These are phyloP conservation scores for Leptinotarsa peninsularis DNA, from an alignment of 2,888 invertebrate genomes.

Conservation along the genomic window DNA sequence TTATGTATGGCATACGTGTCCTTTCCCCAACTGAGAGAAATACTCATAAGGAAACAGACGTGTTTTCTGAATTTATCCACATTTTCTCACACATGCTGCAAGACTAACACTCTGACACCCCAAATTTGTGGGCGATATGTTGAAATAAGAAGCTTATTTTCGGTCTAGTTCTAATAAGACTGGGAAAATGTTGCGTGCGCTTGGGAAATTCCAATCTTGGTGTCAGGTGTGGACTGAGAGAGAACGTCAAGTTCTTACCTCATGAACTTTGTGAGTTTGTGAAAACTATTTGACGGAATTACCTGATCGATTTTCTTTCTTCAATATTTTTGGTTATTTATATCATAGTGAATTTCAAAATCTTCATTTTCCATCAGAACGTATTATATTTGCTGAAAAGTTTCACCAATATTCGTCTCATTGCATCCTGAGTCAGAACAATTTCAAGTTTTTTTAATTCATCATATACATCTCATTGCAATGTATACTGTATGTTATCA, in stretches of 20 bases:
- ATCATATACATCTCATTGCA: no score
- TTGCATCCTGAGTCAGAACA: no score
- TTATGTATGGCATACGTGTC: not conserved
- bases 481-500: no score
- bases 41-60: not conserved
- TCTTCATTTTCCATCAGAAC: no score
- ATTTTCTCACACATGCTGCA: not conserved
- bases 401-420: no score
- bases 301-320: no score
- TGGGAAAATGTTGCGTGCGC: not conserved
- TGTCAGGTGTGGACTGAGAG: not conserved
- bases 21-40: not conserved
- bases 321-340: no score
- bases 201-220: not conserved
- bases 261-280: not conserved
- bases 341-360: no score
- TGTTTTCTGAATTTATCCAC: not conserved
- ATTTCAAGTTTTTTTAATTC: no score
- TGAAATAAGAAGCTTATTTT: slow-evolving; percentile 6
- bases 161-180: slow-evolving; percentile 4
- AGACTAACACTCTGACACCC: not conserved
- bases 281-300: no score
- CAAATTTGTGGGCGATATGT: not conserved
- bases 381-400: no score
- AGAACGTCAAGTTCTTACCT: not conserved